Conservation (phyloP, 2,797 vertebrate species). For the Anguilla pacifica region DNA sequence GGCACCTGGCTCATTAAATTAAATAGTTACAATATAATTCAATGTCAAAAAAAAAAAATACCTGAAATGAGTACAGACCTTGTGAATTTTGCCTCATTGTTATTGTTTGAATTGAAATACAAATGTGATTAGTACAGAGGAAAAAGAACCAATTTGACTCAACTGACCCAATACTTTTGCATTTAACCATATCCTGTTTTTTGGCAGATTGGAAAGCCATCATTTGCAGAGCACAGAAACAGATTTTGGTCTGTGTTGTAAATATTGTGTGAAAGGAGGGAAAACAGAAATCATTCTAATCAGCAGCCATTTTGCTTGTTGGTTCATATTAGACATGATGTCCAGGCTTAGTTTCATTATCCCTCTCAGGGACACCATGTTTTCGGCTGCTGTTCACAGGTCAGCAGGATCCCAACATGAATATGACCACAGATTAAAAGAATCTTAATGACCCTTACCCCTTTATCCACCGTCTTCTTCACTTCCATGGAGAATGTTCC, state of each 20-base stretch:
- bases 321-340: neutral
- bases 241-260: too few relatives aligned
- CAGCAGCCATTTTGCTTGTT: too few relatives aligned
- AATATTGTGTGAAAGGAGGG: neutral
- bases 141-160: too few relatives aligned
- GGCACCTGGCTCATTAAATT: too few relatives aligned
- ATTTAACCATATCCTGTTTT: neutral
- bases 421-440: neutral
- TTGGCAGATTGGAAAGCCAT: neutral
- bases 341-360: neutral
- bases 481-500: slow-evolving; percentile 98
- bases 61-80: too few relatives aligned
- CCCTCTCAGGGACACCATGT: neutral
- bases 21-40: too few relatives aligned
- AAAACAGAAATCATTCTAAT: too few relatives aligned
- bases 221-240: neutral
- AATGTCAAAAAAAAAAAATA: too few relatives aligned
- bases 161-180: neutral
- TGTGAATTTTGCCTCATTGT: too few relatives aligned
- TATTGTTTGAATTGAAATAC: too few relatives aligned
- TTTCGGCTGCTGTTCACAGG: neutral
- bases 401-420: neutral
- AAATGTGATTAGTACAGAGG: too few relatives aligned
- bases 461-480: slow-evolving; percentile 96
- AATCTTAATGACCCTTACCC: slow-evolving; percentile 72